Percentiles rank a stretch among this genome's conserved stretches.
Evolutionary conservation across 2,113 vertebrate genomes (phyloP).

Genomic region (Tamias sibiricus): DNA sequence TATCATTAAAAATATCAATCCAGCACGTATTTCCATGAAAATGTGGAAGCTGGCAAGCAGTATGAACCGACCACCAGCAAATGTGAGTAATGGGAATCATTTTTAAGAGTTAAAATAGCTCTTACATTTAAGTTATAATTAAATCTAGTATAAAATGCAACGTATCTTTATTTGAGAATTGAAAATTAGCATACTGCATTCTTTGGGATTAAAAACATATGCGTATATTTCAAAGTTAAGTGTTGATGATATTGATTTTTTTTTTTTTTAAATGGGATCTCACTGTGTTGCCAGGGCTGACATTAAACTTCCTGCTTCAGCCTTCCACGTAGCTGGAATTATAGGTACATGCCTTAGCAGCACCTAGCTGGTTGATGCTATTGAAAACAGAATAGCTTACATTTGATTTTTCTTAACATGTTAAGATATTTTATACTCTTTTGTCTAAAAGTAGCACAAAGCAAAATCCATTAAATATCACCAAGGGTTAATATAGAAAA

Average conservation of each 20-base stretch:
- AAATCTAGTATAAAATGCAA: not conserved
- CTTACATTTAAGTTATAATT: not conserved
- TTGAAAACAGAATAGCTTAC: not conserved
- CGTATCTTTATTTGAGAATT: constrained; percentile 3
- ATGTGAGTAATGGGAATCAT: constrained; percentile 84
- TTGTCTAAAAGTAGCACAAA: not conserved
- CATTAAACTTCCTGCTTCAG: not conserved
- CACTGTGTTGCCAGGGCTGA: not conserved
- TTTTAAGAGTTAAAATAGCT: constrained; percentile 40
- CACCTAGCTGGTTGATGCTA: not conserved
- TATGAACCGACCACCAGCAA: constrained; percentile 72
- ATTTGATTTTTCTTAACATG: constrained; percentile 18
- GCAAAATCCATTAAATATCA: not conserved
- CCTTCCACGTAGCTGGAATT: not conserved
- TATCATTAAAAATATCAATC: constrained; percentile 90
- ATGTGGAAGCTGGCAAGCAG: constrained; percentile 87
- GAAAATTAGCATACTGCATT: not conserved
- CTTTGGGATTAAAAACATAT: not conserved
- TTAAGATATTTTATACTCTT: not conserved
- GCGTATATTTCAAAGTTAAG: constrained; percentile 27
- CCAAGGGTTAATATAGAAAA: not conserved
- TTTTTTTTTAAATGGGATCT: not conserved
- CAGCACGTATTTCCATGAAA: constrained; percentile 90
- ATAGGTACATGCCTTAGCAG: too few relatives aligned
- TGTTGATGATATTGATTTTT: not conserved